Conservation (phyloP, 2,113 vertebrate species). For the Macrotus californicus region DNA sequence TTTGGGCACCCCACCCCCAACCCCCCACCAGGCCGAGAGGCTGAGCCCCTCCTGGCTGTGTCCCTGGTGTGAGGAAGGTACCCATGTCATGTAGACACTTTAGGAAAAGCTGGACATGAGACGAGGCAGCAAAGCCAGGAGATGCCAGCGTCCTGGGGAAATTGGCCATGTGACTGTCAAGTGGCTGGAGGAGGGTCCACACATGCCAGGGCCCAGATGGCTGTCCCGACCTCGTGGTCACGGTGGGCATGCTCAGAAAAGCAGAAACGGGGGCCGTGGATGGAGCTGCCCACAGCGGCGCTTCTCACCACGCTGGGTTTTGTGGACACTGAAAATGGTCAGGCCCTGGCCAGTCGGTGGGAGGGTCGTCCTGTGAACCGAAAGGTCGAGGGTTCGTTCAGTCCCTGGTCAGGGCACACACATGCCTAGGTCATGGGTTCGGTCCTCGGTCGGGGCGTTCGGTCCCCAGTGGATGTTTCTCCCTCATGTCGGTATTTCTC, state of each 20-base stretch:
- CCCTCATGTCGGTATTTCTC: too few relatives aligned
- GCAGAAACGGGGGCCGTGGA: rapidly evolving
- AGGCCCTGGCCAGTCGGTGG: too few relatives aligned
- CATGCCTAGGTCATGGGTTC: too few relatives aligned
- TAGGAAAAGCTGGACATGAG: background rate
- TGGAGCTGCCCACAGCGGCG: rapidly evolving
- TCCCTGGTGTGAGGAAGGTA: background rate
- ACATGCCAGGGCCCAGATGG: background rate
- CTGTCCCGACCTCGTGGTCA: rapidly evolving
- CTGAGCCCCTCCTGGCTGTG: background rate
- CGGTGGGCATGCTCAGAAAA: rapidly evolving
- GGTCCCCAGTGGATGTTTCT: too few relatives aligned
- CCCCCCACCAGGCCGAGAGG: background rate
- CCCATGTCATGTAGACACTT: background rate
- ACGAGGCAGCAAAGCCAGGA: background rate
- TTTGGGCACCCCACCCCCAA: background rate
- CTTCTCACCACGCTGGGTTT: background rate
- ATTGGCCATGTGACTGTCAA: background rate
- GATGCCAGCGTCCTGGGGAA: background rate
- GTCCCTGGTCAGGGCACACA: too few relatives aligned
- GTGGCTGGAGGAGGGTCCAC: rapidly evolving
- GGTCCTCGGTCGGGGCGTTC: rapidly evolving
- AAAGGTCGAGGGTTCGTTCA: too few relatives aligned
- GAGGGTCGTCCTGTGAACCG: too few relatives aligned
- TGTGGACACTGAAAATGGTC: too few relatives aligned